Percentiles rank a stretch among this genome's conserved stretches.
phyloP scores from a whole-genome alignment of 2,797 vertebrate genomes.

The Adrianichthys oophorus region DNA sequence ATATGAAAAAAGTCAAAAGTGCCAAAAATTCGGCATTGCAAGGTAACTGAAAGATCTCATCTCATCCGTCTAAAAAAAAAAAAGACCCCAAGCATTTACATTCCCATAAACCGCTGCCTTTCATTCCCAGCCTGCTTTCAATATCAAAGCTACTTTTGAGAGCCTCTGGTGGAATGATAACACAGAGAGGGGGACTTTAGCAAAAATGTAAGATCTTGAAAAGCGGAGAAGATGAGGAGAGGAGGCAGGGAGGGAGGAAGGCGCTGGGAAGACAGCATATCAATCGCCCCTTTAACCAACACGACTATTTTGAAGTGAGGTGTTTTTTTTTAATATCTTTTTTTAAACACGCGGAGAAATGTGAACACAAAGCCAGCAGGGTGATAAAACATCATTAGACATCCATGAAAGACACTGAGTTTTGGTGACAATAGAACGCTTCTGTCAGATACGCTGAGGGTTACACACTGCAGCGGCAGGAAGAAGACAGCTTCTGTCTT shows the following conservation, averaged over 20 bases:
- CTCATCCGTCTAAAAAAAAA: conserved; percentile 56
- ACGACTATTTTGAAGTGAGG: conserved; percentile 60
- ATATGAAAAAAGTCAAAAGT: conserved; percentile 35
- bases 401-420: conserved; percentile 51
- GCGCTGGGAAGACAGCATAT: conserved; percentile 53
- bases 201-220: conserved; percentile 75
- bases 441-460: conserved; percentile 58
- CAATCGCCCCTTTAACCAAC: conserved; percentile 73
- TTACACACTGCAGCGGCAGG: conserved; percentile 34
- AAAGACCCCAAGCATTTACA: conserved; percentile 75
- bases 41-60: conserved; percentile 71
- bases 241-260: conserved; percentile 40
- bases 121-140: conserved; percentile 78
- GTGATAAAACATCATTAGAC: conserved; percentile 70
- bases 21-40: conserved; percentile 37
- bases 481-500: conserved; percentile 6
- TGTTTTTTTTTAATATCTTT: conserved; percentile 31
- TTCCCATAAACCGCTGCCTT: conserved; percentile 74
- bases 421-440: conserved; percentile 50
- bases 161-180: conserved; percentile 78
- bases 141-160: conserved; percentile 80
- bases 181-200: conserved; percentile 76
- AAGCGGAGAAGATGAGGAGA: conserved; percentile 55
- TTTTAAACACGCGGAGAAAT: conserved; percentile 52
- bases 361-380: conserved; percentile 52